A percentile compares a stretch with the other conserved stretches of the same genome.
These are phyloP conservation scores for Euplexia lucipara DNA, from an alignment of 2,888 invertebrate species.

Conservation along the genomic window DNA sequence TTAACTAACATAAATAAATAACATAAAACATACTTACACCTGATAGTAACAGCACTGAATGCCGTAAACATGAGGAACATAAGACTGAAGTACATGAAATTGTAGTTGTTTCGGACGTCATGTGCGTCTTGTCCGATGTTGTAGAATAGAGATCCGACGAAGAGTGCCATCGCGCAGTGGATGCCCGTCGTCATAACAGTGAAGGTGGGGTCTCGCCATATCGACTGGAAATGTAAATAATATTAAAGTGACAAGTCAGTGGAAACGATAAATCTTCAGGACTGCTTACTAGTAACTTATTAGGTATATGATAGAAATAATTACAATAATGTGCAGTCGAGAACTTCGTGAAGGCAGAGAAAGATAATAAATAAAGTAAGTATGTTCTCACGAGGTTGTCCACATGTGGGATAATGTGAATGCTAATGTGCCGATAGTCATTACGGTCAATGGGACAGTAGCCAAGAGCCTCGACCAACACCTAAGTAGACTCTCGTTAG, in stretches of 20 bases:
- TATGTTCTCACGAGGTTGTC: no score
- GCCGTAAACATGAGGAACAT: conserved; percentile 99
- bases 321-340: no score
- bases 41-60: conserved; percentile 96
- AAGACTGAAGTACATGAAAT: conserved; percentile 97
- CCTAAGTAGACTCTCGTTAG: no score
- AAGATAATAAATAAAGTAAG: no score
- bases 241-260: not conserved
- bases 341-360: no score
- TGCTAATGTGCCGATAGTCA: no score
- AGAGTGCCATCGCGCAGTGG: conserved; percentile 95
- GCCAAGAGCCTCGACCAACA: no score
- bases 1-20: not conserved
- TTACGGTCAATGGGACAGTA: no score
- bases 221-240: conserved; percentile 78
- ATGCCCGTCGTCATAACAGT: conserved; percentile 95
- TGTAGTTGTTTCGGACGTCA: conserved; percentile 96
- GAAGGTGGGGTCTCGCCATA: conserved; percentile 94
- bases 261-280: no score
- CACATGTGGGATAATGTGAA: no score
- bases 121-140: conserved; percentile 97
- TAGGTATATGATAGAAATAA: no score
- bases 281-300: no score
- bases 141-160: conserved; percentile 96
- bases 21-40: conserved; percentile 93